Conservation (phyloP, 2,113 vertebrate genomes). For the Caloenas nicobarica region DNA sequence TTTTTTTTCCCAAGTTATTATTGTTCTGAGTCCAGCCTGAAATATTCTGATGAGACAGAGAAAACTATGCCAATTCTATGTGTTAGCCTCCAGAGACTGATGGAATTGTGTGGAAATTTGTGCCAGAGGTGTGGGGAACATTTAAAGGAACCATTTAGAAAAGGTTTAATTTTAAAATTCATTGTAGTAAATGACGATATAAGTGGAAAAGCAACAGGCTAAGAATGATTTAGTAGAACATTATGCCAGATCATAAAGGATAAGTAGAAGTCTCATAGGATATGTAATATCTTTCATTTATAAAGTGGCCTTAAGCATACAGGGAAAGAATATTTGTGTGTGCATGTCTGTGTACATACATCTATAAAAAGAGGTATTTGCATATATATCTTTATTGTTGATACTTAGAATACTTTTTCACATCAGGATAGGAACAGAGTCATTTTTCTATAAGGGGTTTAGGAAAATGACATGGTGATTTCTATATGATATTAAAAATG, state of each 20-base stretch:
- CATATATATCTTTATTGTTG: background rate
- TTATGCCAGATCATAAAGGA: constrained; percentile 43
- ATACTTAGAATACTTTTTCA: background rate
- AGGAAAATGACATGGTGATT: background rate
- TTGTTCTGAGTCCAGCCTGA: constrained; percentile 33
- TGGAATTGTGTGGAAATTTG: background rate
- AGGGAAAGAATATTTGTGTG: background rate
- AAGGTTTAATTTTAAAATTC: constrained; percentile 28
- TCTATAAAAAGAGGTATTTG: background rate
- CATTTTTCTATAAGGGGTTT: background rate
- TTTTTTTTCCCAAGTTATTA: background rate
- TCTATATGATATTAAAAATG: background rate
- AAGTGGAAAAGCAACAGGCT: constrained; percentile 40
- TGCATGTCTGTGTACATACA: background rate
- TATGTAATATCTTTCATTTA: constrained; percentile 2
- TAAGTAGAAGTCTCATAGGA: constrained; percentile 53
- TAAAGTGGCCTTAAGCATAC: background rate
- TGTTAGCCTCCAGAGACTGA: background rate
- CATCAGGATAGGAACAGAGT: background rate
- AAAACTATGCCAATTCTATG: background rate
- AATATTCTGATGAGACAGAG: background rate
- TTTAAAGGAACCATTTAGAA: background rate
- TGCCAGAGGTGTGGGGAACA: background rate
- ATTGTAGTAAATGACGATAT: constrained; percentile 10
- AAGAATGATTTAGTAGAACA: constrained; percentile 54